Conservation (phyloP, 2,888 invertebrate species). For the Notocelia uddmanniana region DNA sequence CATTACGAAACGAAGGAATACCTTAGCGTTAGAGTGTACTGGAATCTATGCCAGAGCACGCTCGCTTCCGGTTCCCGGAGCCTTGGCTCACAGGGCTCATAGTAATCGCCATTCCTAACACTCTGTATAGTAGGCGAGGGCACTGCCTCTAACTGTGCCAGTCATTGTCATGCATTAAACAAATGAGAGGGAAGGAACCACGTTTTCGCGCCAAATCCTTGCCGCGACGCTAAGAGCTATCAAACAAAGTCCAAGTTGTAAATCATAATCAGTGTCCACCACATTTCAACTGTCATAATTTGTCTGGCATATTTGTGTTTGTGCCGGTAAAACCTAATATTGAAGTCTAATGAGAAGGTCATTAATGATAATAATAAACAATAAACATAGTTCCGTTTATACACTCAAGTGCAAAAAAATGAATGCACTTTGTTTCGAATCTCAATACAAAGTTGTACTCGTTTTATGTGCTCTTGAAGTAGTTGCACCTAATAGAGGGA, state of each 20-base stretch:
- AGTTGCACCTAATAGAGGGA: too few species aligned
- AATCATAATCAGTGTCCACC: constrained; percentile 31
- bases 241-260: constrained; percentile 21
- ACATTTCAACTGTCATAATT: constrained; percentile 28
- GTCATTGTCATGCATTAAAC: constrained; percentile 27
- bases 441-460: too few species aligned
- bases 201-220: constrained; percentile 14
- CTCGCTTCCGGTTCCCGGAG: constrained; percentile 43
- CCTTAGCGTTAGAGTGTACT: constrained; percentile 34
- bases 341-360: background rate
- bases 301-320: constrained; percentile 18
- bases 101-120: constrained; percentile 26
- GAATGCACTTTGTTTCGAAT: too few species aligned
- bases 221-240: constrained; percentile 12
- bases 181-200: constrained; percentile 15
- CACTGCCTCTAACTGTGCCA: constrained; percentile 17
- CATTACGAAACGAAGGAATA: background rate
- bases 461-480: too few species aligned
- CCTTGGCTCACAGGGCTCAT: constrained; percentile 29
- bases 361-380: background rate
- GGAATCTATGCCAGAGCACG: constrained; percentile 41
- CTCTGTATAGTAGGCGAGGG: constrained; percentile 10
- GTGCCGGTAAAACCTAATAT: background rate
- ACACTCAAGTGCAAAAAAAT: too few species aligned
- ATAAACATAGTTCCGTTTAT: background rate